These are phyloP conservation scores for Parascotia fuliginaria DNA, from an alignment of 2,888 invertebrate genomes.

Conservation along the genomic window DNA sequence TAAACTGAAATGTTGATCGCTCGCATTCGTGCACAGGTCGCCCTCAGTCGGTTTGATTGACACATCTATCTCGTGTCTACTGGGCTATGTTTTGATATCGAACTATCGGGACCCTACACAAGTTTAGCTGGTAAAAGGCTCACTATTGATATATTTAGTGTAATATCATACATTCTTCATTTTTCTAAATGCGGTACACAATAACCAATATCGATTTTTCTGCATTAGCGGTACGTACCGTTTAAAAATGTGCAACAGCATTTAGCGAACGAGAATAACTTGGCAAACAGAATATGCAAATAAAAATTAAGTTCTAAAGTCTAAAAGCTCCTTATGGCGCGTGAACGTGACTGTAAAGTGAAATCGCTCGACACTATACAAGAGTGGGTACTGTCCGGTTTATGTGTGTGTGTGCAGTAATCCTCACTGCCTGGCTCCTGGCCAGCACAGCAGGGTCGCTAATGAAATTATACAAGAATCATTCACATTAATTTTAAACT, in stretches of 20 bases:
- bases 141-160: no score
- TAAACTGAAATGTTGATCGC: neutral
- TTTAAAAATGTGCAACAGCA: neutral
- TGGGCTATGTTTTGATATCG: no score
- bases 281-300: neutral
- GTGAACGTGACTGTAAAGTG: neutral
- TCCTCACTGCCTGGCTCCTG: slow-evolving; percentile 22
- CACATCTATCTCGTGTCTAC: no score
- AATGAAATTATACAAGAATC: slow-evolving; percentile 43
- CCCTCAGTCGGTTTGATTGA: no score
- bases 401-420: neutral
- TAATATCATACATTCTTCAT: no score
- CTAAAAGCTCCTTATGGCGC: neutral
- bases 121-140: no score
- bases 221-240: no score
- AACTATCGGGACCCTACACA: no score
- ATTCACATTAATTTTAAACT: slow-evolving; percentile 35
- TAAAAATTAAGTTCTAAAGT: neutral
- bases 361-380: neutral
- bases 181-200: no score
- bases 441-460: slow-evolving; percentile 36
- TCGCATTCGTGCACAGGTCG: neutral
- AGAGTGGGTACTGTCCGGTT: neutral
- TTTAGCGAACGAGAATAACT: neutral
- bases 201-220: no score